Evolutionary conservation across 1,140 invertebrate species (phyloP).

Genomic region (Monochamus saltuarius): DNA sequence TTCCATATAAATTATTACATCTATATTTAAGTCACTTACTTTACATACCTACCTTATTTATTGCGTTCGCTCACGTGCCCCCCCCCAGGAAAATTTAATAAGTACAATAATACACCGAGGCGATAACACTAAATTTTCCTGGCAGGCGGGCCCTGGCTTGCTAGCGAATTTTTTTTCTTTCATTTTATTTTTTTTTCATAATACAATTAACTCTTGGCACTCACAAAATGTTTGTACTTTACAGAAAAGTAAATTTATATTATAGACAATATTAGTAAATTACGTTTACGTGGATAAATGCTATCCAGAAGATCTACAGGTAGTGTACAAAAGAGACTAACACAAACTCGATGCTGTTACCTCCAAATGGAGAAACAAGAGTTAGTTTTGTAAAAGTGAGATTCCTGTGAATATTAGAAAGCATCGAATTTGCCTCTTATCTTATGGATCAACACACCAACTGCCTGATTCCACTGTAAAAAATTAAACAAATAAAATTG

Average conservation of each 20-base stretch:
- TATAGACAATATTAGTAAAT: slow-evolving; percentile 27
- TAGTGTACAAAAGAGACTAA: too few relatives aligned
- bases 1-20: slow-evolving; percentile 9
- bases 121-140: slow-evolving; percentile 10
- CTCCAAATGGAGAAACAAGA: too few relatives aligned
- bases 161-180: too few relatives aligned
- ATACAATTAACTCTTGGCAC: slow-evolving; percentile 22
- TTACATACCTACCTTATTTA: slow-evolving; percentile 28
- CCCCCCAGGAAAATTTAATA: slow-evolving; percentile 28
- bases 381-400: too few relatives aligned
- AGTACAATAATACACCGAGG: slow-evolving; percentile 23
- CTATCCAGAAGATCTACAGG: background rate
- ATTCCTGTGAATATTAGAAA: too few relatives aligned
- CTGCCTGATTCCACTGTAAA: too few relatives aligned
- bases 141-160: background rate
- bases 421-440: too few relatives aligned
- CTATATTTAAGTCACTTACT: slow-evolving; percentile 27
- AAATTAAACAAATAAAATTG: too few relatives aligned
- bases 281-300: slow-evolving; percentile 16
- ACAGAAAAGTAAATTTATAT: slow-evolving; percentile 24
- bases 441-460: too few relatives aligned
- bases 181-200: too few relatives aligned
- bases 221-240: slow-evolving; percentile 30
- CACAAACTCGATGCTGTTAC: too few relatives aligned
- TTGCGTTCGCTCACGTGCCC: slow-evolving; percentile 2